These are phyloP conservation scores for Proteles cristata DNA, from an alignment of 2,113 vertebrate species.

Conservation along the genomic window DNA sequence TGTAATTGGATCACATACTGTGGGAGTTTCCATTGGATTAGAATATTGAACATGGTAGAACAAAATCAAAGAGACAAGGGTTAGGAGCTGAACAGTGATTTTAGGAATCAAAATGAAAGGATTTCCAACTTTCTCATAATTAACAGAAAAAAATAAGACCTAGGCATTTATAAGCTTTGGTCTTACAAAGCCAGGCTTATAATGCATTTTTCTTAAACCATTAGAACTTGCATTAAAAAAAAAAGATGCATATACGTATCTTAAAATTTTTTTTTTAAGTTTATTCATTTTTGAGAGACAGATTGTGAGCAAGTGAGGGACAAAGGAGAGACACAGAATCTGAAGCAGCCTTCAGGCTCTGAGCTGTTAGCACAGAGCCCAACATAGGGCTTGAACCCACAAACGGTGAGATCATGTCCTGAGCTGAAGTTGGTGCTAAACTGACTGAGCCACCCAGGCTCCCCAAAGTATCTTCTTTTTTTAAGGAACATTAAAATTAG, in stretches of 20 bases:
- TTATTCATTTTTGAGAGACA: no score
- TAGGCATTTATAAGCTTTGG: neutral
- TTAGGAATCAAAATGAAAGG: neutral
- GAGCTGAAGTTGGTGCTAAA: no score
- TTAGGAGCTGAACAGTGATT: neutral
- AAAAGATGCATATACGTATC: no score
- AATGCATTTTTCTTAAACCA: neutral
- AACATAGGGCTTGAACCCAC: no score
- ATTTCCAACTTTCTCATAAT: neutral
- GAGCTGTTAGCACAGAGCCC: no score
- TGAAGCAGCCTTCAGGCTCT: no score
- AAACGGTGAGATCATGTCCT: no score
- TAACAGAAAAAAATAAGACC: constrained; percentile 2
- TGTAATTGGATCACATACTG: constrained; percentile 16
- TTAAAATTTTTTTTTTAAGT: no score
- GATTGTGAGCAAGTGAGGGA: no score
- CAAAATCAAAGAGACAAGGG: neutral
- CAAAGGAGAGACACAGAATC: no score
- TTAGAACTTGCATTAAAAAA: no score
- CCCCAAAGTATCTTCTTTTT: neutral
- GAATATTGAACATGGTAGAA: constrained; percentile 49
- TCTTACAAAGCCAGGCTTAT: neutral
- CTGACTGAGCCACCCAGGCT: no score
- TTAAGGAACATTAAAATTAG: neutral
- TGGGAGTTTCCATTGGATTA: constrained; percentile 25